Base-by-base conservation (phyloP, 1,140 invertebrate species). In the Aphelenchoides besseyi region DNA sequence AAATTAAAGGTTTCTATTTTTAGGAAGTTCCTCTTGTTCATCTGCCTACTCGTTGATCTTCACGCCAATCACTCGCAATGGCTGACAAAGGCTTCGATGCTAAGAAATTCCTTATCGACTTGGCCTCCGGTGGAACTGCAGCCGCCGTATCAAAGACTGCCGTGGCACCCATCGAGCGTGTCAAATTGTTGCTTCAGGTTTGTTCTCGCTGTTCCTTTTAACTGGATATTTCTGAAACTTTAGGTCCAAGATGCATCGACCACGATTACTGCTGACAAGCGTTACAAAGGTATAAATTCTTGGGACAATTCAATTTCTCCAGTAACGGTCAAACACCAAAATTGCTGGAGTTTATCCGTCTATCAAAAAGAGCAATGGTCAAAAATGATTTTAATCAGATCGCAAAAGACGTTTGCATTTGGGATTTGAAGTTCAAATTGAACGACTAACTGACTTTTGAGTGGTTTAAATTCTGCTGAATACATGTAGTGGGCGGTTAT, bases 81-180 rank as follows among this genome's bases (percentile, higher is more conserved):
- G 26, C 16, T 18, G 32, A 66, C 63, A 81, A 80, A 67, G 74
- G 76, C 33, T 80, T 80, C 62, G 79, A 81, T 68, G 64, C 77
- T 55, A 78, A 68, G 37, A 82, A 83, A 59, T 83, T 83, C 74
- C 26, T 71, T 29, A 79, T 82, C 52, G 82, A 83, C 67, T 70
- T 85, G 41, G 73, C 76, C 36, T 70, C 78, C 33, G 83, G 91
- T 81, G 93, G 93, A 84, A 88, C 94, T 78, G 91, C 92, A 68
- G 93, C 93, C 72, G 92, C 92, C 62, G 88, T 94, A 79, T 91
- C 92, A 70, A 94, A 95, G 86, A 94, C 92, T 23, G 86, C 86
- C 12, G 86, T 87, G 26, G 86, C 86, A 28, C 86, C 86, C 23
- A 86, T 87, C 72, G 87, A 87, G 71, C 79, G 86, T 75, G 87